Evolutionary conservation across 1,140 invertebrate genomes (phyloP).

Genomic region (Orius insidiosus): DNA sequence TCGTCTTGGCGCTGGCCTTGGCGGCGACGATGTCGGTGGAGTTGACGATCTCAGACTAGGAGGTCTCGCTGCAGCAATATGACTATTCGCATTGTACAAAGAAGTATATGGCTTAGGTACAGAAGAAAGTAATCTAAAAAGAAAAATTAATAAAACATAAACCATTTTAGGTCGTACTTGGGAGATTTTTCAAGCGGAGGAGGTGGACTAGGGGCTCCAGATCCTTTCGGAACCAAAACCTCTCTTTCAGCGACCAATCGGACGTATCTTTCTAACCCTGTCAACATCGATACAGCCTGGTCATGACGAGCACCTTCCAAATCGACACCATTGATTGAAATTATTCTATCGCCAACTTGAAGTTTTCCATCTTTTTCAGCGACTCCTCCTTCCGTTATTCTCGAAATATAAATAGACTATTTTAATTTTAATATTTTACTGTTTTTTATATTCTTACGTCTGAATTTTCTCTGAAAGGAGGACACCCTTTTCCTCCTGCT

Average conservation of each 20-base stretch:
- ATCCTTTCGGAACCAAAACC: slow-evolving; percentile 29
- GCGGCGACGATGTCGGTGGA: slow-evolving; percentile 20
- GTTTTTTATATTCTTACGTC: slow-evolving; percentile 31
- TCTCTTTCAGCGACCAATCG: slow-evolving; percentile 69
- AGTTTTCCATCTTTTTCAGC: slow-evolving; percentile 86
- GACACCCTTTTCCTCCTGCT: slow-evolving; percentile 79
- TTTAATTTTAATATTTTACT: slow-evolving; percentile 16
- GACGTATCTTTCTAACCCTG: slow-evolving; percentile 73
- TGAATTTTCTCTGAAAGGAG: slow-evolving; percentile 48
- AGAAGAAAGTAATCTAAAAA: neutral
- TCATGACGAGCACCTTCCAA: slow-evolving; percentile 80
- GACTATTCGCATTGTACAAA: slow-evolving; percentile 43
- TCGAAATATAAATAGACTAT: slow-evolving; percentile 82
- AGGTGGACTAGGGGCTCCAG: slow-evolving; percentile 27
- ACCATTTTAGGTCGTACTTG: too few relatives aligned
- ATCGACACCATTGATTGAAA: slow-evolving; percentile 90
- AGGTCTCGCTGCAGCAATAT: slow-evolving; percentile 48
- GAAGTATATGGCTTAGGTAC: slow-evolving; percentile 39
- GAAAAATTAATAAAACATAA: neutral
- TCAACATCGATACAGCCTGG: slow-evolving; percentile 82
- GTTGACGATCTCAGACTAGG: neutral
- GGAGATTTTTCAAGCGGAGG: slow-evolving; percentile 33
- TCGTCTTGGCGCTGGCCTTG: slow-evolving; percentile 29
- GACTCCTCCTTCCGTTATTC: slow-evolving; percentile 79
- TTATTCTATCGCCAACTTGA: slow-evolving; percentile 76